Percentiles rank a stretch among this genome's conserved stretches.
These are phyloP conservation scores for Odontomachus brunneus DNA, from an alignment of 1,140 invertebrate species.

Conservation along the genomic window DNA sequence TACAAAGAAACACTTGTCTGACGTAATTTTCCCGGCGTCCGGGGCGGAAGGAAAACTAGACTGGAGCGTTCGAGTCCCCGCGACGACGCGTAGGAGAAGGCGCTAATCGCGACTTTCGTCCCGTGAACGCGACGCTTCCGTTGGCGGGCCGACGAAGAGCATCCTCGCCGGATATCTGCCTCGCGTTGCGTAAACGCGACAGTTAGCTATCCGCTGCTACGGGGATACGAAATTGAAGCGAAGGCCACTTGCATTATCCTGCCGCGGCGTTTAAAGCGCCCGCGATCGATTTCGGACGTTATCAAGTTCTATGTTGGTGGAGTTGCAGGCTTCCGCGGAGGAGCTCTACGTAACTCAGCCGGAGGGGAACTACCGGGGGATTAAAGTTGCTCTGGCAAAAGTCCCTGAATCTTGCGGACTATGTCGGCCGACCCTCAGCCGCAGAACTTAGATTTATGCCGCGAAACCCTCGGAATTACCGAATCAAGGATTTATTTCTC, in stretches of 20 bases:
- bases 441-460: slow-evolving; percentile 84
- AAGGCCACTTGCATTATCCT: neutral
- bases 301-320: slow-evolving; percentile 68
- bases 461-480: slow-evolving; percentile 82
- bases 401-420: slow-evolving; percentile 83
- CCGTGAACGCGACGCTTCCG: neutral
- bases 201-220: neutral
- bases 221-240: neutral
- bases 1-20: slow-evolving; percentile 55
- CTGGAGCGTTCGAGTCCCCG: slow-evolving; percentile 26
- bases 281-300: slow-evolving; percentile 56
- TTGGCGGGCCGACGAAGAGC: too few relatives aligned
- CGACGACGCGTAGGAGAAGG: too few relatives aligned
- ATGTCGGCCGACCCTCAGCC: slow-evolving; percentile 78
- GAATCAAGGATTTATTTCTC: slow-evolving; percentile 83
- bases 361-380: slow-evolving; percentile 79
- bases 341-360: slow-evolving; percentile 77
- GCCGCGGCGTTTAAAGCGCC: slow-evolving; percentile 31
- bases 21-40: slow-evolving; percentile 52
- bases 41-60: slow-evolving; percentile 17
- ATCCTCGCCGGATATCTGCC: too few relatives aligned
- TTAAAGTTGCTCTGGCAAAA: slow-evolving; percentile 83
- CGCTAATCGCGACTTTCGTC: slow-evolving; percentile 28
- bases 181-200: neutral
- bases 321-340: slow-evolving; percentile 68